These are phyloP conservation scores for Bos indicus DNA, from an alignment of 2,113 vertebrate genomes.

Conservation along the genomic window DNA sequence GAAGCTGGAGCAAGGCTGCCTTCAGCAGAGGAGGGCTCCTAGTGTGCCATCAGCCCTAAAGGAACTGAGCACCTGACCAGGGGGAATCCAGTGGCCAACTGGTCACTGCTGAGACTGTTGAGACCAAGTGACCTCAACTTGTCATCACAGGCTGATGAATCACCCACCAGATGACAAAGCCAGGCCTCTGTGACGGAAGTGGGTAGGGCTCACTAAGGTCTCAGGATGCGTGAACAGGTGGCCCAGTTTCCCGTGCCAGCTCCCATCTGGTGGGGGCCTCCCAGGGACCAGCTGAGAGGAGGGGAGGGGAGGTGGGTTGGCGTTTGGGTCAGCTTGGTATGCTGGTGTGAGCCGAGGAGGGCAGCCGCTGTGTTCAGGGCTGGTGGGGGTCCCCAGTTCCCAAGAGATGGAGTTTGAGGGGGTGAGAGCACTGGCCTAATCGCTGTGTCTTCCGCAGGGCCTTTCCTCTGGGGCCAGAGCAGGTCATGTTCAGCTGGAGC, in stretches of 20 bases:
- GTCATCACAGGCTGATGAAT: neutral
- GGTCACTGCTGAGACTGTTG: neutral
- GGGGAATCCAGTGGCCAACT: neutral
- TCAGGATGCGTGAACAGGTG: neutral
- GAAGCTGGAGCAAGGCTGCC: neutral
- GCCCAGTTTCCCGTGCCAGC: neutral
- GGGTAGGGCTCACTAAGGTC: neutral
- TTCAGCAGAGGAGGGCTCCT: neutral
- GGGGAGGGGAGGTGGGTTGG: neutral
- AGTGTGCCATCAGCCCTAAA: rapidly evolving
- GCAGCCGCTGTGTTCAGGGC: neutral
- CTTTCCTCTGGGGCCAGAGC: neutral
- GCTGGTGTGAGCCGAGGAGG: neutral
- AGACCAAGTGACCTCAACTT: neutral
- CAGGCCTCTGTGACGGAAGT: neutral
- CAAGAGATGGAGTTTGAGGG: neutral
- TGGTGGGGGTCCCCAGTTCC: neutral
- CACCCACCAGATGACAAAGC: neutral
- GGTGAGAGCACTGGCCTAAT: neutral
- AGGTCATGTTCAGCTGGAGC: too few species aligned
- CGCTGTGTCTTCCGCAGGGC: neutral
- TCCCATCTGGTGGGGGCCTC: neutral
- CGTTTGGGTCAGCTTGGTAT: neutral
- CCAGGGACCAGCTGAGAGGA: neutral
- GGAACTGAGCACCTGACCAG: neutral